Conservation (phyloP, 1,140 invertebrate species). For the Harpegnathos saltator region DNA sequence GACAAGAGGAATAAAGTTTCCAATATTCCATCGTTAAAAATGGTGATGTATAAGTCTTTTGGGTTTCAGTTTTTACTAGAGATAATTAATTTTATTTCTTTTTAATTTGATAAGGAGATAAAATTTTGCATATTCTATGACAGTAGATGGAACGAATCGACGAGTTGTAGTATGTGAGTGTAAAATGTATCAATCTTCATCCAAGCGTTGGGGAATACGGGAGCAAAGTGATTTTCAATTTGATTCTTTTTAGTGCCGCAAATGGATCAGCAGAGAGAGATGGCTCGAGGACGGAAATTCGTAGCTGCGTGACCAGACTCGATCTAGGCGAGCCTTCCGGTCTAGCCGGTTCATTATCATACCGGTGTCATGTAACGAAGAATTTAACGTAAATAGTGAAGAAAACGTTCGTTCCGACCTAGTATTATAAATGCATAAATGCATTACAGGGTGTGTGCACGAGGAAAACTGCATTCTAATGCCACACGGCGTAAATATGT, state of each 20-base stretch:
- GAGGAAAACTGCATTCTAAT: constrained; percentile 43
- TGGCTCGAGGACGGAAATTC: too few species aligned
- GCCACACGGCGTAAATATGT: constrained; percentile 19
- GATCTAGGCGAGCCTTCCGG: constrained; percentile 67
- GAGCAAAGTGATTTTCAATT: too few species aligned
- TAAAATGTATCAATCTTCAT: not conserved
- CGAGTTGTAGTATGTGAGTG: constrained; percentile 8
- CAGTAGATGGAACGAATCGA: too few species aligned
- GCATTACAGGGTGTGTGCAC: constrained; percentile 48
- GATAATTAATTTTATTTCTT: too few species aligned
- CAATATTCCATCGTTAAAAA: not conserved
- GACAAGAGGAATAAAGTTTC: constrained; percentile 1
- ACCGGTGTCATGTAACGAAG: constrained; percentile 44
- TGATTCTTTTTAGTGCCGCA: too few species aligned
- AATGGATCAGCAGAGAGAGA: too few species aligned
- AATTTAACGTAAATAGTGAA: constrained; percentile 16
- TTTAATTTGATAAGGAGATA: too few species aligned
- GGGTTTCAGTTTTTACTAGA: too few species aligned
- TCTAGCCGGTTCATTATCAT: constrained; percentile 76
- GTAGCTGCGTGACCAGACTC: not conserved
- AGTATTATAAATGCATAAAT: constrained; percentile 56
- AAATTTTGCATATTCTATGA: too few species aligned
- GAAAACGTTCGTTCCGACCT: not conserved
- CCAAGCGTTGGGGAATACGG: not conserved
- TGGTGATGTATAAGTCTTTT: not conserved